These are phyloP conservation scores for Eupleurogrammus muticus DNA, from an alignment of 2,797 vertebrate species.

Conservation along the genomic window DNA sequence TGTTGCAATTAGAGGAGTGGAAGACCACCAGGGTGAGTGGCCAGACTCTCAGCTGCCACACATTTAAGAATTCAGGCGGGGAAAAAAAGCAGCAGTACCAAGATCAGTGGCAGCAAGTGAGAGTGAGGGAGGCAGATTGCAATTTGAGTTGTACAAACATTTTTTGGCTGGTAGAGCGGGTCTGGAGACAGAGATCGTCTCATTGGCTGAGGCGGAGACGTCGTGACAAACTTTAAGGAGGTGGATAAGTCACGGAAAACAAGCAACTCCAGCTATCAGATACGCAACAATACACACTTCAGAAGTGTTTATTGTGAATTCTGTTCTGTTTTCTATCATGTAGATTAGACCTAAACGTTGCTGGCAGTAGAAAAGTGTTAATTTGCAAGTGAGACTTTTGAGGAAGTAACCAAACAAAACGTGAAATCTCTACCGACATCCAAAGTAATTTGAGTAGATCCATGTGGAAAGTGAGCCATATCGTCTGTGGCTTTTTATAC, in stretches of 20 bases:
- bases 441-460: not conserved
- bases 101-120: constrained; percentile 36
- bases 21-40: constrained; percentile 66
- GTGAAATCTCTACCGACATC: not conserved
- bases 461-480: not conserved
- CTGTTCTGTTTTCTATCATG: not conserved
- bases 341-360: constrained; percentile 6
- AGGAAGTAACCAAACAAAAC: not conserved
- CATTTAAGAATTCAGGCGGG: constrained; percentile 13
- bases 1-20: constrained; percentile 63
- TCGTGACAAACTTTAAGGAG: not conserved
- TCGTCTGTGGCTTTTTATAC: not conserved
- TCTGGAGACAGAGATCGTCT: constrained; percentile 12
- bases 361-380: not conserved
- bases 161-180: constrained; percentile 3
- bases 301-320: not conserved
- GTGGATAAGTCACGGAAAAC: not conserved
- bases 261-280: constrained; percentile 4
- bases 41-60: constrained; percentile 48
- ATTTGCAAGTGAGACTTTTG: not conserved
- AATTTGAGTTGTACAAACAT: constrained; percentile 52
- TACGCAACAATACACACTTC: not conserved
- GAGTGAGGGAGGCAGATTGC: constrained; percentile 44
- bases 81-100: constrained; percentile 2
- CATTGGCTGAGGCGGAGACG: constrained; percentile 11